These are phyloP conservation scores for Orthonevra nobilis DNA, from an alignment of 2,888 invertebrate genomes.

Conservation along the genomic window DNA sequence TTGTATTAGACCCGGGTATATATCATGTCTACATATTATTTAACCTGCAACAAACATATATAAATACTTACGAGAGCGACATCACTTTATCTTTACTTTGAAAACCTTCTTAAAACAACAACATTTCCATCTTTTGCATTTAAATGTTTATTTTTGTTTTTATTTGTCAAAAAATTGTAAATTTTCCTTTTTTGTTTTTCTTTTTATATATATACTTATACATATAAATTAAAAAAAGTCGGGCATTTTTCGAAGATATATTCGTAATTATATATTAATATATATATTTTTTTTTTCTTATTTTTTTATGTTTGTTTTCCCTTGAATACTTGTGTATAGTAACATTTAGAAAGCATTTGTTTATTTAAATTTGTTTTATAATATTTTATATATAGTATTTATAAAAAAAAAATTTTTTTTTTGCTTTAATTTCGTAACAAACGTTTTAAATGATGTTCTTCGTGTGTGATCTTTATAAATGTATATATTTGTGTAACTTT, in stretches of 20 bases:
- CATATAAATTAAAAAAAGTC: constrained; percentile 69
- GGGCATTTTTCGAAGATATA: constrained; percentile 57
- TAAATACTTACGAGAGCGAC: no score
- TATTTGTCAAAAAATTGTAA: constrained; percentile 68
- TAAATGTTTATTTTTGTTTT: constrained; percentile 44
- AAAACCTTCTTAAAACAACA: no score
- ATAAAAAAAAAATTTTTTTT: constrained; percentile 62
- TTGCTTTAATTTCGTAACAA: constrained; percentile 8
- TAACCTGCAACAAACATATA: no score
- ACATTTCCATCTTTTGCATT: constrained; percentile 39
- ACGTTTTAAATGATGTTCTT: constrained; percentile 24
- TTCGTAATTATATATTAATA: constrained; percentile 54
- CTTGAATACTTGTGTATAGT: constrained; percentile 71
- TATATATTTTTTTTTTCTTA: constrained; percentile 35
- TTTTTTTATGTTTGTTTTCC: constrained; percentile 43
- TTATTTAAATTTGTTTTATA: constrained; percentile 24
- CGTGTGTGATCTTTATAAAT: constrained; percentile 61
- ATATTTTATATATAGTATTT: constrained; percentile 66
- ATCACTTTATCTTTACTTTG: no score
- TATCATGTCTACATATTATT: no score
- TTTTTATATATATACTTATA: constrained; percentile 71
- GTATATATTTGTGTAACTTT: constrained; percentile 32
- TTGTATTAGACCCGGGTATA: no score
- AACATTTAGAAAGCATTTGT: constrained; percentile 73
- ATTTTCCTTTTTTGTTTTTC: constrained; percentile 57